Base-by-base conservation (phyloP, 1,140 invertebrate species). In the Neodiprion lecontei region DNA sequence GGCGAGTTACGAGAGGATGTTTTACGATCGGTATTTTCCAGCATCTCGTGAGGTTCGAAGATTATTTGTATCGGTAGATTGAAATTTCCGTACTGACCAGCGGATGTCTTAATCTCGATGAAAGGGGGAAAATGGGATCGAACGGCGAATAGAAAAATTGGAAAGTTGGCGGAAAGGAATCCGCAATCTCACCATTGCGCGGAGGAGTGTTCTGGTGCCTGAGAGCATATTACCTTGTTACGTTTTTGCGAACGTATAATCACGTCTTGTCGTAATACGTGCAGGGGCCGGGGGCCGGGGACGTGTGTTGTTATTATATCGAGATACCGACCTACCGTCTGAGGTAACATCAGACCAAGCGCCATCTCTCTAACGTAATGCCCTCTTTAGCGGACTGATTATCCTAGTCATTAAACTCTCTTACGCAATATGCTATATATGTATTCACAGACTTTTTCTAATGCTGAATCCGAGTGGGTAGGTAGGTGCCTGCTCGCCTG, bases 221-320 rank as follows among this genome's bases (percentile, higher is more conserved):
- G 14, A n/a, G 14, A 21, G 61, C 11, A 76, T 81, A 80, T 82
- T 83, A 81, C 79, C 78, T 83, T 82, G 79, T 83, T 85, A 83
- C 80, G 81, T 85, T 84, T 85, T 84, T 84, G 81, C 78, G 69
- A 61, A 14, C 76, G 78, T 78, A 77, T 81, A 83, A 84, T 84
- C 82, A 84, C 81, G 78, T 79, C 76, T 76, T 73, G 79, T 75
- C 80, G 76, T 80, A 79, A 80, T 83, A 82, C 81, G 78, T 61
- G 53, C 53, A 14, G 53, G 28, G 28, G 28, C 28, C 28, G n/a
- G 53, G 5, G 53, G 53, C 53, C 79, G 28, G 28, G 28, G 28
- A 40, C 77, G 67, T 74, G 79, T 74, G 80, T 80, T 81, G 79
- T 81, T 81, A 80, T 81, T 81, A 78, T 80, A 81, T 81, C 79